Evolutionary conservation across 2,797 vertebrate genomes (phyloP).

Genomic region (Platyrinchus mystaceus): DNA sequence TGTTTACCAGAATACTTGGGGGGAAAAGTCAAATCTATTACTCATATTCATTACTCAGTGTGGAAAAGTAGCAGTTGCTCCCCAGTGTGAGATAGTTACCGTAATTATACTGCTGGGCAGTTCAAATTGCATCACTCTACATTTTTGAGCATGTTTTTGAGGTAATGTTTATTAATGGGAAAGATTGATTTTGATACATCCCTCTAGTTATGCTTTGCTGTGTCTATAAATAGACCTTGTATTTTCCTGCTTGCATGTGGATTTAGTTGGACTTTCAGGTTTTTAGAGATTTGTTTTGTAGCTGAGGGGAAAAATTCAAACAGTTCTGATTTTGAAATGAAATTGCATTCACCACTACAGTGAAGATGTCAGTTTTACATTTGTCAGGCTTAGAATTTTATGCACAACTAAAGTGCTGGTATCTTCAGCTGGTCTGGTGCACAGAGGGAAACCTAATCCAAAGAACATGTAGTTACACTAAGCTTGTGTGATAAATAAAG

Average conservation of each 20-base stretch:
- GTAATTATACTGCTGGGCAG: slow-evolving; percentile 35
- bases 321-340: not conserved
- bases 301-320: not conserved
- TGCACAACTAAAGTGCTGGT: rapidly evolving
- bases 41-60: slow-evolving; percentile 38
- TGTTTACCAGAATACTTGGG: slow-evolving; percentile 7
- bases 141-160: not conserved
- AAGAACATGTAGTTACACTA: not conserved
- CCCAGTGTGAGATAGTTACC: not conserved
- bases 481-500: not conserved
- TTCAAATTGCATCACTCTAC: slow-evolving; percentile 17
- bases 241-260: not conserved
- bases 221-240: not conserved
- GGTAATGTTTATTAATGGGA: slow-evolving; percentile 16
- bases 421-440: not conserved
- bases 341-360: not conserved
- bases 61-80: slow-evolving; percentile 38
- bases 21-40: slow-evolving; percentile 32
- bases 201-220: not conserved
- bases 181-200: not conserved
- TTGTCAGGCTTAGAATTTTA: not conserved
- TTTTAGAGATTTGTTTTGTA: not conserved
- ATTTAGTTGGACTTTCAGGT: not conserved
- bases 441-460: not conserved
- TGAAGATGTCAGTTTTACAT: not conserved